Evolutionary conservation across 2,113 vertebrate species (phyloP), one percentile per base, ranked within the genome.

Genomic region (Oryzias celebensis): DNA sequence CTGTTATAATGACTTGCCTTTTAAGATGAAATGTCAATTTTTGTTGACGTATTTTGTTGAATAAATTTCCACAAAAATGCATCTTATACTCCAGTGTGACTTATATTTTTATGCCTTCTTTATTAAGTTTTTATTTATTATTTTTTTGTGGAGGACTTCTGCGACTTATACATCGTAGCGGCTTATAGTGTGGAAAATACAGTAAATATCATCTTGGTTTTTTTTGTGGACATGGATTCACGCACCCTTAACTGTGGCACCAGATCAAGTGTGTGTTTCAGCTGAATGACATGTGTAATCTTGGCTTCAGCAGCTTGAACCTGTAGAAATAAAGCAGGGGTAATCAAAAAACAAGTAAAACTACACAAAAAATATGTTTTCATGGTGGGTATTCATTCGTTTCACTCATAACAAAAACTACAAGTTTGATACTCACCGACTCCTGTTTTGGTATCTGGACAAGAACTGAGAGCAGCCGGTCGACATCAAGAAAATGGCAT

Each of bases 371-470:
- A 47, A 18, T 2, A 5, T 7, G 15, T 17, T 51, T 36, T 18
- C 3, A 52, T 41, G 4, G 5, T 10, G 7, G n/a, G 15, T 16
- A 18, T 52, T 62, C 3, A 7, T 41, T 73, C 43, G n/a, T 31
- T 49, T 36, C n/a, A 60, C 15, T 17, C 4, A 3, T 28, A 42
- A 1, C 16, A 18, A 60, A 17, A 8, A 47, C 57, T 36, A 2
- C 36, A 55, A 46, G 8, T 15, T n/a, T 14, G 43, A 17, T 18
- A 80, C 74, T 0, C 93, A 99, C 97, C 7, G 95, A 96, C 84
- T 98, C 93, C 83, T 98, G 95, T 83, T 98, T 98, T 73, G 96
- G 96, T 85, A 99, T 93, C 90, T 97, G 96, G 58, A 99, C 89
- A 62, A 99, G 91, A 89, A 95, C 91, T 65, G 96, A 98, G 75